Evolutionary conservation across 2,113 vertebrate species (phyloP).

Genomic region (Psittacara wagleri): DNA sequence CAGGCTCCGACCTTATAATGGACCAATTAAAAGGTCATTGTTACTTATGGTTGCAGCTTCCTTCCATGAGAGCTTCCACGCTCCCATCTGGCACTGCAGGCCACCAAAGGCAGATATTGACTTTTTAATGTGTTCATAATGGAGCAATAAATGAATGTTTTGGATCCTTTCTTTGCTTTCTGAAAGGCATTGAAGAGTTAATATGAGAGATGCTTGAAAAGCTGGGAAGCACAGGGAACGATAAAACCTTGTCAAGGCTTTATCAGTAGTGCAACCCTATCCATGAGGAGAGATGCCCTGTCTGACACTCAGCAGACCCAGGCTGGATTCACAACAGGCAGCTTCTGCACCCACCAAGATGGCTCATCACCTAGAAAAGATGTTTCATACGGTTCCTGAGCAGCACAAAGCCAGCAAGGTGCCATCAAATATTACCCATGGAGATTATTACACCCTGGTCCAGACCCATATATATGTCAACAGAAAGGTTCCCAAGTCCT

Average conservation of each 20-base stretch:
- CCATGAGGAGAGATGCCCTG: background rate
- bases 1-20: constrained; percentile 16
- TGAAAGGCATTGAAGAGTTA: background rate
- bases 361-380: background rate
- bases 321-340: background rate
- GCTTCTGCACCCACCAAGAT: background rate
- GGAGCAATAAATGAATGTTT: background rate
- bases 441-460: background rate
- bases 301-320: background rate
- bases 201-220: background rate
- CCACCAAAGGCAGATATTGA: background rate
- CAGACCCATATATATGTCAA: background rate
- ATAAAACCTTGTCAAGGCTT: background rate
- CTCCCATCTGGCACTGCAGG: background rate
- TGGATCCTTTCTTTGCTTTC: background rate
- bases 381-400: rapidly evolving
- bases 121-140: background rate
- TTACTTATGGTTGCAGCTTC: background rate
- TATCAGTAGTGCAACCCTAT: background rate
- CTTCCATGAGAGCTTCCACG: background rate
- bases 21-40: constrained; percentile 36
- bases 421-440: rapidly evolving
- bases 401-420: background rate
- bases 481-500: background rate
- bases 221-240: background rate